Evolutionary conservation across 2,888 invertebrate species (phyloP).

Genomic region (Eulithis testata): DNA sequence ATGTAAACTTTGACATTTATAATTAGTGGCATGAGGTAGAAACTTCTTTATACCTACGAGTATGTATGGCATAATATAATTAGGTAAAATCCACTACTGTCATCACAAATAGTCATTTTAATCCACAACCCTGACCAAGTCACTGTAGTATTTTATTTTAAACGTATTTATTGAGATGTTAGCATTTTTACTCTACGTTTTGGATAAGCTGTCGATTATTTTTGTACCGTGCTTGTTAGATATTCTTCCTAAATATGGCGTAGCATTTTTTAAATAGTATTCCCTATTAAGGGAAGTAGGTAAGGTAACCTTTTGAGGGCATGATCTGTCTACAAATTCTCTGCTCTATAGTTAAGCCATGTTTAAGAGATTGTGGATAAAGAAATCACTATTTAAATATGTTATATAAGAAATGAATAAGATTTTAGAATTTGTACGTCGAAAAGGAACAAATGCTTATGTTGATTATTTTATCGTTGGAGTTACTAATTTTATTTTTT

Average conservation of each 20-base stretch:
- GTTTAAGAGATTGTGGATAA: conserved; percentile 7
- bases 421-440: conserved; percentile 16
- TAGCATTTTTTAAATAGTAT: conserved; percentile 1
- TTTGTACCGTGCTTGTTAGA: conserved; percentile 8
- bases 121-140: conserved; percentile 6
- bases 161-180: not conserved
- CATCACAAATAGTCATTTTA: not conserved
- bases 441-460: conserved; percentile 21
- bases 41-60: no score
- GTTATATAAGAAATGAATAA: conserved; percentile 23
- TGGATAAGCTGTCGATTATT: conserved; percentile 5
- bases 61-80: no score
- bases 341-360: conserved; percentile 6
- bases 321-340: not conserved
- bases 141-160: conserved; percentile 21
- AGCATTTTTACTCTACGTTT: conserved; percentile 23
- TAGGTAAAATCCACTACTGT: not conserved
- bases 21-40: no score
- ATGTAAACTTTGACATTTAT: no score
- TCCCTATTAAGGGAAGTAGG: not conserved
- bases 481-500: conserved; percentile 27
- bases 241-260: conserved; percentile 2
- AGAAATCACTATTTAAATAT: conserved; percentile 8
- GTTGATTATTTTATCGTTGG: conserved; percentile 22
- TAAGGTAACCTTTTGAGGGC: not conserved